Evolutionary conservation across 1,140 invertebrate genomes (phyloP), one percentile per base, ranked within the genome.

Genomic region (Nylanderia fulva): DNA sequence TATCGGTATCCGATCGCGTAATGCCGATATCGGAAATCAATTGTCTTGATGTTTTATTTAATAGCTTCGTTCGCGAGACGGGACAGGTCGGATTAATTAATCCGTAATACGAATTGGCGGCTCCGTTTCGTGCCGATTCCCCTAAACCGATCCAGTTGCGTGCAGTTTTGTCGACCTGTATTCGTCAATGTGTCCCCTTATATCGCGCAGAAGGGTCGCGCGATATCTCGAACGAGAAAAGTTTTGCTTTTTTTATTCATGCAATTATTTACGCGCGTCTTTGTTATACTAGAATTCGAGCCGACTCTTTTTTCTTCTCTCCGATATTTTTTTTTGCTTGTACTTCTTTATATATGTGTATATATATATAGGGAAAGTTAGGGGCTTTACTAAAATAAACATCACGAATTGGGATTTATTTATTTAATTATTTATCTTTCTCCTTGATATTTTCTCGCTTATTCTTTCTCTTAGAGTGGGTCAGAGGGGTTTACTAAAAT

Each of bases 41-140:
- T 85, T 60, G 52, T 52, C 18, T n/a, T n/a, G 24, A 71, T 77
- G 54, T 60, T 77, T 88, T 87, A 74, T 88, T 87, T 42, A 85
- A 24, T 11, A 74, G n/a, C 13, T 36, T 36, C 7, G 58, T 4
- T 15, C 24, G n/a, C 15, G 9, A 42, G 5, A 13, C n/a, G 21
- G 27, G 29, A 68, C 63, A 36, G 27, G 9, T 29, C 13, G 18
- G 13, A 0, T n/a, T 86, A 66, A 86, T 63, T 86, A 63, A 45
- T 80, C 52, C 85, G 8, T 8, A 9, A 68, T 79, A 48, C 3
- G n/a, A 15, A 48, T 48, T 66, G 7, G 13, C 24, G 27, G 7
- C 24, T 64, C 11, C n/a, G 13, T 48, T n/a, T 36, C 13, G 13
- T n/a, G 24, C 5, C 52, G 7, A 29, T 63, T n/a, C n/a, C 8